Evolutionary conservation across 2,888 invertebrate species (phyloP).

Genomic region (Lacanobia oleracea): DNA sequence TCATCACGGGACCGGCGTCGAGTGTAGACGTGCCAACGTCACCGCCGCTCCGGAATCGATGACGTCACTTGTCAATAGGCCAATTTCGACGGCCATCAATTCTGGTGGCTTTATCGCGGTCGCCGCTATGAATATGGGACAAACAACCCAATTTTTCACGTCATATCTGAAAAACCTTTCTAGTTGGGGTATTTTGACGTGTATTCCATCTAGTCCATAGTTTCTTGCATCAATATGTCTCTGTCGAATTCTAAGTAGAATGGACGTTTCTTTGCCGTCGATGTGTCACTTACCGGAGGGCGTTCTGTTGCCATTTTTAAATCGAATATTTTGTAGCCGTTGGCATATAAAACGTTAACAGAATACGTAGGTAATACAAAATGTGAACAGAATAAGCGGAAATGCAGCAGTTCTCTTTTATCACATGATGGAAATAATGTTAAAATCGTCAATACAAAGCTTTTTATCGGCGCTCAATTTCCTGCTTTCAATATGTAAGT

Average conservation of each 20-base stretch:
- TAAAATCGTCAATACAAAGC: conserved; percentile 28
- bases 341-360: conserved; percentile 32
- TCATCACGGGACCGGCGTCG: conserved; percentile 66
- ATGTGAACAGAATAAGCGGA: conserved; percentile 24
- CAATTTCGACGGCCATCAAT: conserved; percentile 75
- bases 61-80: conserved; percentile 76
- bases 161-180: conserved; percentile 57
- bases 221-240: conserved; percentile 44
- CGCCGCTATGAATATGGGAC: conserved; percentile 70
- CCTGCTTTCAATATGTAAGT: conserved; percentile 55
- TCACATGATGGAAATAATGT: conserved; percentile 13
- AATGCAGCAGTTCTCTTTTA: conserved; percentile 35
- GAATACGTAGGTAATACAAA: conserved; percentile 2
- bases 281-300: conserved; percentile 35
- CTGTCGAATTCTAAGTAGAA: conserved; percentile 43
- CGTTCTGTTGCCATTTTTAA: conserved; percentile 25
- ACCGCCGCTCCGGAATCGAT: conserved; percentile 67
- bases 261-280: conserved; percentile 28
- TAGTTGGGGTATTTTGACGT: conserved; percentile 44
- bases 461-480: conserved; percentile 51
- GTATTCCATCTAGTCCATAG: conserved; percentile 31
- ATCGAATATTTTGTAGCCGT: conserved; percentile 32
- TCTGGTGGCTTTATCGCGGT: conserved; percentile 73
- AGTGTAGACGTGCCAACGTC: conserved; percentile 69
- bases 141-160: conserved; percentile 71